Percentiles rank a stretch among this genome's conserved stretches.
Conservation (phyloP, 2,888 invertebrate species). For the Doris montereyensis region DNA sequence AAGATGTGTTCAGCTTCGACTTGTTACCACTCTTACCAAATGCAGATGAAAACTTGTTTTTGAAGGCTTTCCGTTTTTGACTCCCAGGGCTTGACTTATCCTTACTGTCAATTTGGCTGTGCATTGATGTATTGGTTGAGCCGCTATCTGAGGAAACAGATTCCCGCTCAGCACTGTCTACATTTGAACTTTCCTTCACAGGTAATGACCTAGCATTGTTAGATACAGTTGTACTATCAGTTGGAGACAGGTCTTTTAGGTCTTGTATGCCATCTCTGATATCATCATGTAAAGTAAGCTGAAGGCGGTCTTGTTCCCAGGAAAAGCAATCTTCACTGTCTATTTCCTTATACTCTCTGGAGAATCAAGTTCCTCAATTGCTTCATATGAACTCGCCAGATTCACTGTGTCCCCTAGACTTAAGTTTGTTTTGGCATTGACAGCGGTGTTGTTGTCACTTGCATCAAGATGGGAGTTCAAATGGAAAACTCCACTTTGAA, state of each 20-base stretch:
- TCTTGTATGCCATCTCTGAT: background rate
- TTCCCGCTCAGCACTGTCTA: no score
- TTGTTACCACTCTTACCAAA: conserved; percentile 48
- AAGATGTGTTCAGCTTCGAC: conserved; percentile 39
- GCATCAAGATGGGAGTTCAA: no score
- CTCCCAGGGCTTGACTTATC: background rate
- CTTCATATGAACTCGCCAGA: conserved; percentile 15
- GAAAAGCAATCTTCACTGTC: conserved; percentile 67
- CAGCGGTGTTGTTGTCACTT: no score
- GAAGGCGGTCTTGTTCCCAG: conserved; percentile 66
- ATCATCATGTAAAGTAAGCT: conserved; percentile 50
- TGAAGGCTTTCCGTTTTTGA: conserved; percentile 46
- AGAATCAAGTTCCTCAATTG: conserved; percentile 62
- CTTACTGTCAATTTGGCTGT: background rate
- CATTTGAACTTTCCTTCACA: conserved; percentile 33
- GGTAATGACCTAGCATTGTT: conserved; percentile 9
- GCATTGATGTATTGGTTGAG: conserved; percentile 3
- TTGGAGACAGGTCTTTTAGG: background rate
- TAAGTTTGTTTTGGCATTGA: no score
- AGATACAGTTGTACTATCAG: background rate
- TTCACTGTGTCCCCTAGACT: no score
- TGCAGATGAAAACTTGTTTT: conserved; percentile 56
- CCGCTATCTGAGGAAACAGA: conserved; percentile 29
- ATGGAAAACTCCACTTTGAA: background rate
- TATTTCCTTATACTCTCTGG: conserved; percentile 66